Evolutionary conservation across 1,140 invertebrate species (phyloP).

Genomic region (Tribolium castaneum): DNA sequence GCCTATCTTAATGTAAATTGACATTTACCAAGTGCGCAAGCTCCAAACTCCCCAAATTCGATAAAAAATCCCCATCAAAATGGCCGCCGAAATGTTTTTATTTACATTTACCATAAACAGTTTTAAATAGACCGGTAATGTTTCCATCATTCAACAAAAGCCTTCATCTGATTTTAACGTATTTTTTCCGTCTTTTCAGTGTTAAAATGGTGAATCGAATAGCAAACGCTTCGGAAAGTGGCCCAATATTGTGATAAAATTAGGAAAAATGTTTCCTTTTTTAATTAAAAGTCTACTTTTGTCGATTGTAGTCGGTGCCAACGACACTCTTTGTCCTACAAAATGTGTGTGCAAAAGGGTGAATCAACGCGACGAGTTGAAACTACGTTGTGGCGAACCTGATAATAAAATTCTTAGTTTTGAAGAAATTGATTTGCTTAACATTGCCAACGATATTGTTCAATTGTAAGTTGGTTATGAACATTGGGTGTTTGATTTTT

Average conservation of each 20-base stretch:
- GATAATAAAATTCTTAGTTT: slow-evolving; percentile 59
- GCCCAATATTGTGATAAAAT: slow-evolving; percentile 18
- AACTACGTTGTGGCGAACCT: slow-evolving; percentile 64
- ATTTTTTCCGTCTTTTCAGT: not conserved
- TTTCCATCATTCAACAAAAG: not conserved
- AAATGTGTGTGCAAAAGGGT: slow-evolving; percentile 60
- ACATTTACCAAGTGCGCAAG: not conserved
- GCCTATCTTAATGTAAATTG: no score
- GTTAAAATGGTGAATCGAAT: slow-evolving; percentile 7
- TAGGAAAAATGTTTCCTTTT: slow-evolving; percentile 29
- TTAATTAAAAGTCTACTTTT: slow-evolving; percentile 21
- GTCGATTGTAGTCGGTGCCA: slow-evolving; percentile 13
- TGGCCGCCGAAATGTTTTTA: slow-evolving; percentile 14
- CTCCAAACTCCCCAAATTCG: not conserved
- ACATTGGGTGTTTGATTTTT: slow-evolving; percentile 22
- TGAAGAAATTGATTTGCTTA: slow-evolving; percentile 65
- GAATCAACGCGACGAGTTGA: slow-evolving; percentile 60
- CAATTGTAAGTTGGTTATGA: slow-evolving; percentile 63
- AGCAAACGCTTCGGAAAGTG: not conserved
- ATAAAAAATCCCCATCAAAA: not conserved
- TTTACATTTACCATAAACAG: slow-evolving; percentile 31
- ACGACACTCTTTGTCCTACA: slow-evolving; percentile 53
- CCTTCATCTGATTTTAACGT: not conserved
- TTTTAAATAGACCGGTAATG: slow-evolving; percentile 19
- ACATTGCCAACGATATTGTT: slow-evolving; percentile 63